Conservation (phyloP, 1,140 invertebrate species). For the Leucophenga varia region DNA sequence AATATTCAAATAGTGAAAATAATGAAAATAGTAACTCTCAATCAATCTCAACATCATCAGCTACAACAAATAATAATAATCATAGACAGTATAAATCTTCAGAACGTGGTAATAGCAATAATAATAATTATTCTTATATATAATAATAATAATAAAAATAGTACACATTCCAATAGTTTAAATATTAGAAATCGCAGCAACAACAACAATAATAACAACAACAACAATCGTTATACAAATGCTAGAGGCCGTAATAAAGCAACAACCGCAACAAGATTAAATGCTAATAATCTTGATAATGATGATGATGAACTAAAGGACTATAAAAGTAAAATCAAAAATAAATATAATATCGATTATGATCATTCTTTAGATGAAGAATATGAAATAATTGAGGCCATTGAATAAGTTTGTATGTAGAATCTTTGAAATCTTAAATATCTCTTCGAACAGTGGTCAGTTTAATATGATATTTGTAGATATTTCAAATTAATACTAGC, state of each 20-base stretch:
- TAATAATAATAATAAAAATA: slow-evolving; percentile 34
- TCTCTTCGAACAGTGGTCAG: too few species aligned
- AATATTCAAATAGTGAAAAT: slow-evolving; percentile 32
- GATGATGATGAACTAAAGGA: slow-evolving; percentile 49
- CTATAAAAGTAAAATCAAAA: slow-evolving; percentile 55
- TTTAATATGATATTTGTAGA: too few species aligned
- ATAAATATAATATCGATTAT: slow-evolving; percentile 56
- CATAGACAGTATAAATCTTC: slow-evolving; percentile 32
- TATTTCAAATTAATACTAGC: too few species aligned
- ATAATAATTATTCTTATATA: slow-evolving; percentile 9
- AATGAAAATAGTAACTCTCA: slow-evolving; percentile 31
- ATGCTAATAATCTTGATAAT: slow-evolving; percentile 42
- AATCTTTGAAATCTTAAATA: too few species aligned
- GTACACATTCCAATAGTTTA: slow-evolving; percentile 17
- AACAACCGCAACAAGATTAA: slow-evolving; percentile 8
- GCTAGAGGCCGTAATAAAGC: slow-evolving; percentile 23
- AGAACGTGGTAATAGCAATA: too few species aligned
- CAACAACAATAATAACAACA: slow-evolving; percentile 23
- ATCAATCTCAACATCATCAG: slow-evolving; percentile 46
- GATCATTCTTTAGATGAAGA: slow-evolving; percentile 56
- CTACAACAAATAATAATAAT: slow-evolving; percentile 21
- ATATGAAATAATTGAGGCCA: slow-evolving; percentile 57
- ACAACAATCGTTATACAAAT: slow-evolving; percentile 21
- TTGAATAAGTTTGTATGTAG: slow-evolving; percentile 46
- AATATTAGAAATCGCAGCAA: slow-evolving; percentile 7